Conservation (phyloP, 2,888 invertebrate genomes). For the Dexiosoma caninum region DNA sequence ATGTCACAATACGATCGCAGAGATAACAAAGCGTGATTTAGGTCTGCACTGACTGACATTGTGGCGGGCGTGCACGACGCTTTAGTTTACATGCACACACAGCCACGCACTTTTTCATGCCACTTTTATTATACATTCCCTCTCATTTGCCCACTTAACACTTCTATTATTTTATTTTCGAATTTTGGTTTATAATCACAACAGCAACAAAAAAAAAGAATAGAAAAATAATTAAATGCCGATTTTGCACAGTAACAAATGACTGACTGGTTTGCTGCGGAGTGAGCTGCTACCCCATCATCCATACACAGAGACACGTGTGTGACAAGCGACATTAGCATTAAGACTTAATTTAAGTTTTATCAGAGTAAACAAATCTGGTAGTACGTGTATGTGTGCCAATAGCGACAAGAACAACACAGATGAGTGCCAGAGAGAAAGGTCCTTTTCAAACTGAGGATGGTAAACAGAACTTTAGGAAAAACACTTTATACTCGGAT, state of each 20-base stretch:
- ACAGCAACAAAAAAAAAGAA: too few species aligned
- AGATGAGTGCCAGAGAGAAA: neutral
- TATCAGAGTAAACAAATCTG: slow-evolving; percentile 75
- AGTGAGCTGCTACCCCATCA: slow-evolving; percentile 17
- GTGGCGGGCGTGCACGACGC: slow-evolving; percentile 23
- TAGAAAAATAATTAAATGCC: slow-evolving; percentile 74
- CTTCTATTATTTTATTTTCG: slow-evolving; percentile 57
- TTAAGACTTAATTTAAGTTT: slow-evolving; percentile 77
- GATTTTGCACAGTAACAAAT: slow-evolving; percentile 69
- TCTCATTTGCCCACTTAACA: slow-evolving; percentile 55
- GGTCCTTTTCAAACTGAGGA: neutral
- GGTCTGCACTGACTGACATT: slow-evolving; percentile 43
- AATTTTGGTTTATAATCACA: slow-evolving; percentile 69
- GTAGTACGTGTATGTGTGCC: slow-evolving; percentile 8
- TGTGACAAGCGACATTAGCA: slow-evolving; percentile 74
- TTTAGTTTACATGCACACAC: neutral
- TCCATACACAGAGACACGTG: slow-evolving; percentile 70
- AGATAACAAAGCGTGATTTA: slow-evolving; percentile 56
- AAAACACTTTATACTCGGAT: neutral
- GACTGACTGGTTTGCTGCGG: neutral
- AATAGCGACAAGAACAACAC: neutral
- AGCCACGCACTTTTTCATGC: neutral
- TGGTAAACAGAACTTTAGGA: neutral
- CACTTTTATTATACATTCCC: neutral
- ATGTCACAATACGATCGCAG: slow-evolving; percentile 57